Evolutionary conservation across 2,888 invertebrate genomes (phyloP).

Genomic region (Lamellibrachia columna): DNA sequence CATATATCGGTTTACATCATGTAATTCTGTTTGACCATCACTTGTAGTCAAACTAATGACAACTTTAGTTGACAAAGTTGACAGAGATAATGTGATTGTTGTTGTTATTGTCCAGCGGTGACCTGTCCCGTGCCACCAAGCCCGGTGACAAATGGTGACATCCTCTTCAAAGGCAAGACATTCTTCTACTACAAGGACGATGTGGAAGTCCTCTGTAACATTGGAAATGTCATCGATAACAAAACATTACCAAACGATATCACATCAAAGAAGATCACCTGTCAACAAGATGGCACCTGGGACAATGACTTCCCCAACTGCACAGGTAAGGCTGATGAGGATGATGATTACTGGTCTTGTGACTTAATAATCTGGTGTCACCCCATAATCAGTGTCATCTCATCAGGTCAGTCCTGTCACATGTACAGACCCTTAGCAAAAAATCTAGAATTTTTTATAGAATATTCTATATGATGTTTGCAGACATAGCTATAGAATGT

Average conservation of each 20-base stretch:
- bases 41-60: no score
- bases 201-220: slow-evolving; percentile 90
- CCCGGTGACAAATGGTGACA: slow-evolving; percentile 21
- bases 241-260: slow-evolving; percentile 69
- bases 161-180: slow-evolving; percentile 20
- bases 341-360: no score
- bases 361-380: no score
- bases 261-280: slow-evolving; percentile 74
- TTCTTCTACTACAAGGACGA: slow-evolving; percentile 87
- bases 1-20: no score
- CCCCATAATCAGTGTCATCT: no score
- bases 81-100: background rate
- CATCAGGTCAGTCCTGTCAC: no score
- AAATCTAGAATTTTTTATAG: no score
- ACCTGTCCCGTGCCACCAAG: background rate
- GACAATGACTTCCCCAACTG: slow-evolving; percentile 93
- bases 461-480: no score
- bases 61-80: background rate
- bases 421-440: no score
- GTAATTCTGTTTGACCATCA: no score
- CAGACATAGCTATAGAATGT: no score
- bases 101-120: background rate
- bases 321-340: slow-evolving; percentile 76
- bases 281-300: slow-evolving; percentile 91
- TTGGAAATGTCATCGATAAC: slow-evolving; percentile 92